Evolutionary conservation across 64 coral and sea anemone genomes (phyloP).

Genomic region (Stichodactyla mertensii): DNA sequence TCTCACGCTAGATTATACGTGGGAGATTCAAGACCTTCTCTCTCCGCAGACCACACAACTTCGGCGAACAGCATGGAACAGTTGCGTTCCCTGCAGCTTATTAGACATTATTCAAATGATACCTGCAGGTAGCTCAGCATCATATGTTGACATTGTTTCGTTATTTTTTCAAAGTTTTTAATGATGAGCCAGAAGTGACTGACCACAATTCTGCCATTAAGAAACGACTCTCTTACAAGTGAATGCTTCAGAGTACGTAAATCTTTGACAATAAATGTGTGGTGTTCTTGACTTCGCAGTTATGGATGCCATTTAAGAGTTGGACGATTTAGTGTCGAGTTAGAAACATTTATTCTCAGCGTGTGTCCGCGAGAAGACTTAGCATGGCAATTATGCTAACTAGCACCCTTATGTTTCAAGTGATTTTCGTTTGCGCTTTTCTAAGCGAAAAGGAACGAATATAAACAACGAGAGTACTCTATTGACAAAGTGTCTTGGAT

Average conservation of each 20-base stretch:
- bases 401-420: not conserved
- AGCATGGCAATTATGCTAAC: not conserved
- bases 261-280: too few relatives aligned
- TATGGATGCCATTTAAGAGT: not conserved
- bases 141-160: not conserved
- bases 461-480: not conserved
- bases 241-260: not conserved
- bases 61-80: not conserved
- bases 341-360: not conserved
- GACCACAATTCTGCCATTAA: not conserved
- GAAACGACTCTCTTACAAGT: not conserved
- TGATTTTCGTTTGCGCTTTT: not conserved
- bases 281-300: too few relatives aligned
- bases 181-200: not conserved
- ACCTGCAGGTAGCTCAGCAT: not conserved
- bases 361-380: not conserved
- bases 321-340: not conserved
- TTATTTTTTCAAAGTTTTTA: not conserved
- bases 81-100: not conserved
- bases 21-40: not conserved
- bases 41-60: not conserved
- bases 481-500: conserved; percentile 6
- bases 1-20: not conserved
- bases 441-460: not conserved
- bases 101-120: not conserved